These are phyloP conservation scores for Buphagus erythrorhynchus DNA, from an alignment of 2,797 vertebrate species.

Conservation along the genomic window DNA sequence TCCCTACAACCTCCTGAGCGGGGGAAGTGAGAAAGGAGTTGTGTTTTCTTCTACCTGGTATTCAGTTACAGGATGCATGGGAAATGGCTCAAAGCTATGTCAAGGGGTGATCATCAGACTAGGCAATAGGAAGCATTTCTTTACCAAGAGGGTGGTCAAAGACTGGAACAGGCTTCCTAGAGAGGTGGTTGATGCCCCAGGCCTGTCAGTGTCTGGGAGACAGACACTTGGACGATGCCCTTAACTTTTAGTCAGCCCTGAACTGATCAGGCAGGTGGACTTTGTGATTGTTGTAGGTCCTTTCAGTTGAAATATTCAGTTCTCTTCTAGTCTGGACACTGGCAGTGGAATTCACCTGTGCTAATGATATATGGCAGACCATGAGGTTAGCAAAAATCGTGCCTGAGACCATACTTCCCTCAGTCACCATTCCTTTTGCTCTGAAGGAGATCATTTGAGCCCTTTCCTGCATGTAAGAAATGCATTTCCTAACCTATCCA, in stretches of 20 bases:
- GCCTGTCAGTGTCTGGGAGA: not conserved
- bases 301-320: not conserved
- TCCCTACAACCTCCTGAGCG: not conserved
- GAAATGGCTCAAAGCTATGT: not conserved
- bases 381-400: not conserved
- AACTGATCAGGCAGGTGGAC: not conserved
- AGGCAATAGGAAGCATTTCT: not conserved
- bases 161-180: not conserved
- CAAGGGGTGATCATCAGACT: not conserved
- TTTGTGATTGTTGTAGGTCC: not conserved
- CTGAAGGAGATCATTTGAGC: not conserved
- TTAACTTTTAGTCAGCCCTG: not conserved
- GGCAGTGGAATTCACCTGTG: not conserved
- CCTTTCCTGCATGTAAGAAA: not conserved
- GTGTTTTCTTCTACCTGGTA: not conserved
- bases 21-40: not conserved
- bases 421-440: not conserved
- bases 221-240: not conserved
- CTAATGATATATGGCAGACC: not conserved
- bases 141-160: not conserved
- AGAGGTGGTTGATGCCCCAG: not conserved
- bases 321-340: not conserved
- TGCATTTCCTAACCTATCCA: not conserved
- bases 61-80: accelerated
- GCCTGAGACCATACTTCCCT: not conserved